Evolutionary conservation across 2,888 invertebrate genomes (phyloP), one percentile per base, ranked within the genome.

Genomic region (Teleogryllus oceanicus): DNA sequence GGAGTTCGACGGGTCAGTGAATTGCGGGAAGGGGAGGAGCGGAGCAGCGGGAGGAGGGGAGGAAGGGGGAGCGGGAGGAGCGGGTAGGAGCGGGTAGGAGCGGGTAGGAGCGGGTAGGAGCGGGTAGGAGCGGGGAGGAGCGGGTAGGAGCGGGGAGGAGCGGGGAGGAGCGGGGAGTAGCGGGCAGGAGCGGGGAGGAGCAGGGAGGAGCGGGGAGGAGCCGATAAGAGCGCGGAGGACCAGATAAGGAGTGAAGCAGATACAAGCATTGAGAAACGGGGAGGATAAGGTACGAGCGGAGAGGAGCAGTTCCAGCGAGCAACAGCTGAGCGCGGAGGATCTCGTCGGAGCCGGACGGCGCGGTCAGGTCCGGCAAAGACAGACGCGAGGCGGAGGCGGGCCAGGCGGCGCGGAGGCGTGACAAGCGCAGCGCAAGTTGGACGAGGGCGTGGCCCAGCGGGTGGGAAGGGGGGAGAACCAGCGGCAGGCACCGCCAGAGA

Each of bases 171-270:
- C 2, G 24, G 24, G 4, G 24, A 0, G 2, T 2, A 4, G 24
- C 24, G 24, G 4, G 24, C 2, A 2, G 24, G 24, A 3, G 24
- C 24, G 24, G 2, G 24, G 4, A 3, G 24, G 24, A 4, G 24
- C 24, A 2, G 24, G 24, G 24, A 3, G 62, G 12, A 5, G 62
- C 5, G 18, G 12, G 62, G 62, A 5, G 62, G 12, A 21, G 21
- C 1, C 21, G 1, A 21, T 21, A 21, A 21, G 1, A 21, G 24
- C 2, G 2, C 4, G 24, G 24, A 2, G 24, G 24, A 4, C 2
- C 4, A 4, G 3, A 37, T 2, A 2, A 4, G 5, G 37, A 5
- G 8, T 5, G 37, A 1, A 24, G 37, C 0, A 1, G 5, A 1
- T 5, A 4, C 8, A 8, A 8, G 37, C 37, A 8, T 5, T 4